Percentiles rank a stretch among this genome's conserved stretches.
phyloP scores from a whole-genome alignment of 2,113 vertebrate genomes.

The Sturnira hondurensis region DNA sequence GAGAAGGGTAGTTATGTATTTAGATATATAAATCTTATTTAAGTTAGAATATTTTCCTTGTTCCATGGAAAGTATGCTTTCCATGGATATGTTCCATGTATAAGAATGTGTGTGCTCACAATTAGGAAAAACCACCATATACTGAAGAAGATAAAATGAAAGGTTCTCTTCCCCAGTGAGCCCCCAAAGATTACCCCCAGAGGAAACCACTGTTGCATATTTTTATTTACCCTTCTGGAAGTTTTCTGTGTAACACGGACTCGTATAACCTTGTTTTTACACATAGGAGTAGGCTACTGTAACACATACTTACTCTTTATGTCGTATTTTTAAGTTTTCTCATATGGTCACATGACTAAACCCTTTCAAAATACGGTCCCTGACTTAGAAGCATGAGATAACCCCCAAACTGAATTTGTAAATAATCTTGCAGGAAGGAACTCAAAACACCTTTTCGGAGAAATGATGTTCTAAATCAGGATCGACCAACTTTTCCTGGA shows the following conservation, averaged over 20 bases:
- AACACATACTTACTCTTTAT: background rate
- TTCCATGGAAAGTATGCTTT: no score
- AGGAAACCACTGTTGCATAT: background rate
- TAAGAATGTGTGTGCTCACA: background rate
- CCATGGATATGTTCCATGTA: background rate
- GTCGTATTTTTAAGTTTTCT: background rate
- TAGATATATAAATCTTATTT: background rate
- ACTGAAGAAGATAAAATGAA: background rate
- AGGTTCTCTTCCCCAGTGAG: background rate
- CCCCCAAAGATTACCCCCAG: background rate
- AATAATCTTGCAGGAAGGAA: constrained; percentile 10
- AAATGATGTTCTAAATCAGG: background rate
- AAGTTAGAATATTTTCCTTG: background rate
- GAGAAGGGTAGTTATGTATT: background rate
- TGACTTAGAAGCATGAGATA: background rate
- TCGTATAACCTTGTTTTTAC: background rate
- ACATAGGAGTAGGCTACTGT: background rate
- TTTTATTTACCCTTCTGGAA: constrained; percentile 16
- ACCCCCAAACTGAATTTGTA: background rate
- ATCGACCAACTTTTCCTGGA: background rate
- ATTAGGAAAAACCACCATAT: background rate
- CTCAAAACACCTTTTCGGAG: background rate
- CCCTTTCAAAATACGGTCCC: background rate
- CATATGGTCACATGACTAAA: background rate
- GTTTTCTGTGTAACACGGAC: background rate